Evolutionary conservation across 1,140 invertebrate species (phyloP), one percentile per base, ranked within the genome.

Genomic region (Psilanteris sp.): DNA sequence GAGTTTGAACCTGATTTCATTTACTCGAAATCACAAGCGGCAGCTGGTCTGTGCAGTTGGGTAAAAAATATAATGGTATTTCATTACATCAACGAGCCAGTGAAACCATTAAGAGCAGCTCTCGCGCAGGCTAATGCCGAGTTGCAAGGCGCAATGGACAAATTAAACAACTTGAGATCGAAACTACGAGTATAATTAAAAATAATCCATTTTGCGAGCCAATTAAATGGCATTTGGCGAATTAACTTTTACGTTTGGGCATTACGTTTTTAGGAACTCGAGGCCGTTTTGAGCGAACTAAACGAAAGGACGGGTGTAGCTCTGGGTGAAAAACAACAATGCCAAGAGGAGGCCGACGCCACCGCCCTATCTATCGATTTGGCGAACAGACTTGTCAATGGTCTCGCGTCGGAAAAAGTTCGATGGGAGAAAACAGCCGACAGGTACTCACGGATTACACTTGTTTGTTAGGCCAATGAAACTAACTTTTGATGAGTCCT

Each of bases 41-140:
- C 97, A 11, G 94, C 95, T 44, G 96, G 94, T 46, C 87, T 98
- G 0, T 98, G 96, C 81, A 93, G 96, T 6, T 98, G 97, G 96
- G 96, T 96, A 0, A 94, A 97, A 48, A 98, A 98, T 85, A 97
- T 98, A 70, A 91, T 95, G 79, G 93, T 91, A 32, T 99, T 96
- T 88, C 96, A 97, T 87, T 93, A 96, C 29, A 96, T 98, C 9
- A 98, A 94, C 83, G 94, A 96, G 59, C 93, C 96, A 18, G 97
- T 99, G 0, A 96, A 97, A 83, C 97, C 97, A 6, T 96, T 98
- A 80, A 90, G 96, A 84, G 90, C 89, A 7, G 94, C 94, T 20
- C 89, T 98, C 1, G 91, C 92, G 9, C 92, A 93, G 72, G 96
- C 97, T 1, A 97, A 97, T 82, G 91, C 92, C 1, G 96, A 97